Evolutionary conservation across 2,113 vertebrate species (phyloP).

Genomic region (Nothoprocta perdicaria): DNA sequence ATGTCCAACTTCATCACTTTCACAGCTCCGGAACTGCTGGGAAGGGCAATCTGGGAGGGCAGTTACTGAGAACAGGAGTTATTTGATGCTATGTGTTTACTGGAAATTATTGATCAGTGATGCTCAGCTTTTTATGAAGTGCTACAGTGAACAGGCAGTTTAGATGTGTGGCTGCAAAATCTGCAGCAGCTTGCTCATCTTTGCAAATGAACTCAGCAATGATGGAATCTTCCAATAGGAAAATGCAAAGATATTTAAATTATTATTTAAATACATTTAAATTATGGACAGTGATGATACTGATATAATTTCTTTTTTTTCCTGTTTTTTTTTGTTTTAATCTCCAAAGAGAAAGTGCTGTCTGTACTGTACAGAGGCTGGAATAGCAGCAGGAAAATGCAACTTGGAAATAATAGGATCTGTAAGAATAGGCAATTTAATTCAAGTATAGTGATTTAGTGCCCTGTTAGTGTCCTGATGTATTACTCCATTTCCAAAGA

Average conservation of each 20-base stretch:
- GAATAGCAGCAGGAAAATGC: conserved; percentile 46
- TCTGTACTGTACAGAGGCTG: neutral
- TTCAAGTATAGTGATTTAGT: conserved; percentile 71
- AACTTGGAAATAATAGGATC: conserved; percentile 66
- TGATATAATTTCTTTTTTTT: neutral
- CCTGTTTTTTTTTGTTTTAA: neutral
- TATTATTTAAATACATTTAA: neutral
- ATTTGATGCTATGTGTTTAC: neutral
- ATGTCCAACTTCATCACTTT: neutral
- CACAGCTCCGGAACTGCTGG: neutral
- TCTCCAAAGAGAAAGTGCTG: neutral
- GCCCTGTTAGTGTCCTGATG: conserved; percentile 64
- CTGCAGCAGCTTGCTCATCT: neutral
- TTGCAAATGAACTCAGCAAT: neutral
- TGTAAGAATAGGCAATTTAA: conserved; percentile 64
- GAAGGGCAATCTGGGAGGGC: neutral
- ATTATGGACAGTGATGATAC: neutral
- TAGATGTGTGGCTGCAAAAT: neutral
- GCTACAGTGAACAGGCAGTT: neutral
- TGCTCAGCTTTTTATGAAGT: neutral
- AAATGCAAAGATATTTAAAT: neutral
- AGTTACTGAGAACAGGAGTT: neutral
- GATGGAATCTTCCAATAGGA: neutral
- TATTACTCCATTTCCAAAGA: conserved; percentile 66
- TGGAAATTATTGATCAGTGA: neutral